Evolutionary conservation across 2,888 invertebrate species (phyloP), one percentile per base, ranked within the genome.

Genomic region (Drosophila lacicola): DNA sequence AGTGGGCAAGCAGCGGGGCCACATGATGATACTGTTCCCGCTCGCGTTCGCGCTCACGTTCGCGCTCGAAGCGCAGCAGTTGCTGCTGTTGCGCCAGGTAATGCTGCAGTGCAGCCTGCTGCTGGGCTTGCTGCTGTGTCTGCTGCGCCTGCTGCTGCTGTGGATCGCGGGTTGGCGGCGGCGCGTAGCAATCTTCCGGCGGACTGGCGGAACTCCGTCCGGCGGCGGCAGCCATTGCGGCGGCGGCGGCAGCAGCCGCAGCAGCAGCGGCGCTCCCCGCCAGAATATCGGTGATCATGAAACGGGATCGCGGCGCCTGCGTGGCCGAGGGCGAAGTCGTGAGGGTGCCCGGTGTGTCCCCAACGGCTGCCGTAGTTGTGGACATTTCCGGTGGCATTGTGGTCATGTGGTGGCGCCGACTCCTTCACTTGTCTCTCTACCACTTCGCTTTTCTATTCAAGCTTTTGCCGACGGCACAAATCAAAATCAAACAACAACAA

Each of bases 251-350:
- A 2, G 88, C 83, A 4, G 88, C 90, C 1, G 91, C 91, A 3
- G 91, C 91, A 93, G 95, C 89, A 78, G 92, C 92, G 13, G 92
- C 92, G 58, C 93, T 94, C 54, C 94, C 94, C 55, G 95, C 95
- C 80, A 97, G 94, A 89, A 97, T 97, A 92, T 97, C 97, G 83
- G 96, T 97, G 93, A 97, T 97, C 96, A 97, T 97, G 93, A 97
- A 97, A 79, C 97, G 93, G 70, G 97, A 96, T 83, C 96, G 94
- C 54, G 95, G 95, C 78, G 95, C 94, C 71, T 83, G 88, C 80
- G 92, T 75, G 71, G 82, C 69, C 37, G 81, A 45, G 25, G 80
- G 65, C 45, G 74, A 67, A 36, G 82, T 67, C 57, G 72, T 75
- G 29, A 83, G 83, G 60, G 78, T 79, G 64, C 76, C 76, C 76